Conservation (phyloP, 2,797 vertebrate genomes). For the Micrastur ruficollis region DNA sequence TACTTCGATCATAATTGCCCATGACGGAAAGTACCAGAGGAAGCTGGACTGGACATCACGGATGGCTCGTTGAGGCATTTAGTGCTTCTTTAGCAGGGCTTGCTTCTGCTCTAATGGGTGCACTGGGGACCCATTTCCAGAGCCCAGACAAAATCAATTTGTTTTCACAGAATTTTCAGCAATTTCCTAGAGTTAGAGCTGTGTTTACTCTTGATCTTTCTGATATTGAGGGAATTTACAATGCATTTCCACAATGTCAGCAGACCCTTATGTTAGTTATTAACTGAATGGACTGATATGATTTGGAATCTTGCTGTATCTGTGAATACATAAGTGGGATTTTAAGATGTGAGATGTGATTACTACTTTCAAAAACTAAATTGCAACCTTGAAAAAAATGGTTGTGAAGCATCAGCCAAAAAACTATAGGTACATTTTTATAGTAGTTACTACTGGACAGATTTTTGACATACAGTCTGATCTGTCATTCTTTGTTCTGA, state of each 20-base stretch:
- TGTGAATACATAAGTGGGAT: neutral
- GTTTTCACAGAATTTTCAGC: conserved; percentile 30
- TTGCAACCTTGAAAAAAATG: neutral
- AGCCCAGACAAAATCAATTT: neutral
- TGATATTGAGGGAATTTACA: neutral
- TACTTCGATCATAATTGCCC: neutral
- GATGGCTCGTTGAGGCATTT: neutral
- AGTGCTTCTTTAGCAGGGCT: neutral
- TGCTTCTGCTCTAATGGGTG: neutral
- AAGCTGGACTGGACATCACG: neutral
- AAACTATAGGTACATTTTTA: neutral
- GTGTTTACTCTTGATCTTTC: neutral
- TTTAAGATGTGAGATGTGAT: neutral
- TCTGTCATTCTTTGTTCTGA: neutral
- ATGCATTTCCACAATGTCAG: neutral
- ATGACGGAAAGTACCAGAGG: neutral
- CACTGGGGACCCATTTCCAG: neutral
- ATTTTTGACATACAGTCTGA: neutral
- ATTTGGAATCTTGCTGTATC: neutral
- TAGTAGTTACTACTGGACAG: neutral
- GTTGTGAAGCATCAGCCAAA: neutral
- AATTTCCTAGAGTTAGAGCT: neutral
- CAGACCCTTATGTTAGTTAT: neutral
- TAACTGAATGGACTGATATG: neutral
- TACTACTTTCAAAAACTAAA: neutral